phyloP scores from a whole-genome alignment of 2,113 vertebrate species.

The Bubo blakistoni region DNA sequence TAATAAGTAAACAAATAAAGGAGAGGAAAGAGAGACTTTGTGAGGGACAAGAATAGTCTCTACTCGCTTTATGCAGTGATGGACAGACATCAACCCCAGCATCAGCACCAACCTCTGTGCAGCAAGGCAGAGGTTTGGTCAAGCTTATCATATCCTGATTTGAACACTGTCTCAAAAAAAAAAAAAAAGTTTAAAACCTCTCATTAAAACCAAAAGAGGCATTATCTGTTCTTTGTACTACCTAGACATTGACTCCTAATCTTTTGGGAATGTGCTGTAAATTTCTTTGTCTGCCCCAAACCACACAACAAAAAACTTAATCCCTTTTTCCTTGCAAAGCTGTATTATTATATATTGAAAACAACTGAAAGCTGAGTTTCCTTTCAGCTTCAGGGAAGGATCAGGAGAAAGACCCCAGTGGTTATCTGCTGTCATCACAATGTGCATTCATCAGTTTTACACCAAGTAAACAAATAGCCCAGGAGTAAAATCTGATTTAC shows the following conservation, averaged over 20 bases:
- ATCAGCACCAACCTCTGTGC: neutral
- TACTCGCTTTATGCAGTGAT: neutral
- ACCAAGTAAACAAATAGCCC: neutral
- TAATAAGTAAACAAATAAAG: neutral
- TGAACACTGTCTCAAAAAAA: neutral
- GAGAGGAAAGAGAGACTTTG: neutral
- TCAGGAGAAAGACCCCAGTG: neutral
- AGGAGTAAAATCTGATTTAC: neutral
- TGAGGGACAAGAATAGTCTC: neutral
- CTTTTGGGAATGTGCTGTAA: neutral
- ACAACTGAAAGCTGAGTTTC: neutral
- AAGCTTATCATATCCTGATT: neutral
- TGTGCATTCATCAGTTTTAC: neutral
- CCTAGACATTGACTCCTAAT: neutral
- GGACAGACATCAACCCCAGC: neutral
- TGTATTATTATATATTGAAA: neutral
- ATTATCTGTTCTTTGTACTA: neutral
- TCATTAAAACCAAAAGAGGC: neutral
- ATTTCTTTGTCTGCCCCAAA: neutral
- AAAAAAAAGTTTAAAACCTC: neutral
- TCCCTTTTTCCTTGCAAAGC: neutral
- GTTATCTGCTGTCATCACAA: neutral
- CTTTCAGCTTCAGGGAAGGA: neutral
- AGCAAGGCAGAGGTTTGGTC: neutral
- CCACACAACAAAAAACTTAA: neutral